Evolutionary conservation across 2,797 vertebrate genomes (phyloP).

Genomic region (Spheniscus humboldti): DNA sequence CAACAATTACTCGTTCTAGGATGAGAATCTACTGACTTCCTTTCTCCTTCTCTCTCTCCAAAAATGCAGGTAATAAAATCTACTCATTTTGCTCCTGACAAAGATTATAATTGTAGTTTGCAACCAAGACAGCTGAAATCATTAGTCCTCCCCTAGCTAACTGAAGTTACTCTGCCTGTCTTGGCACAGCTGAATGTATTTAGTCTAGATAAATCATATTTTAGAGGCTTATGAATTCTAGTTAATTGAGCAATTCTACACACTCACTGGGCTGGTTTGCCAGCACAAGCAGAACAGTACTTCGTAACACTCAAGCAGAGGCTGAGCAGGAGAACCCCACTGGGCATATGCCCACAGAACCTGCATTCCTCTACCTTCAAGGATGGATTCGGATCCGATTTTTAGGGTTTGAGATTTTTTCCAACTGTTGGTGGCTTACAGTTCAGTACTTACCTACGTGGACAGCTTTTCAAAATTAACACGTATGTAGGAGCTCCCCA

Average conservation of each 20-base stretch:
- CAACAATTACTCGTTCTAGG: background rate
- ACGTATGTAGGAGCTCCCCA: background rate
- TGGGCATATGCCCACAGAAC: background rate
- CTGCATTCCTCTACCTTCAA: background rate
- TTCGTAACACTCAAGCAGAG: background rate
- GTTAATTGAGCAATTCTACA: background rate
- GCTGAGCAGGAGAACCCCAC: background rate
- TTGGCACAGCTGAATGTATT: background rate
- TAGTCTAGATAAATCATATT: slow-evolving; percentile 9
- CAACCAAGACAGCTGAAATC: slow-evolving; percentile 7
- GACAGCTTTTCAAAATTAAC: background rate
- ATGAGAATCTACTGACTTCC: background rate
- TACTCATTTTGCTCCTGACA: background rate
- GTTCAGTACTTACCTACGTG: background rate
- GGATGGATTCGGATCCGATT: background rate
- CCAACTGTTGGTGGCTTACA: background rate
- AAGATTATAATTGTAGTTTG: background rate
- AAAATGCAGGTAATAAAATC: background rate
- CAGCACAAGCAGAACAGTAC: background rate
- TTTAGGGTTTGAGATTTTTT: background rate
- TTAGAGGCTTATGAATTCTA: background rate
- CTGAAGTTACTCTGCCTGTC: background rate
- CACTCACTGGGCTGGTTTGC: background rate
- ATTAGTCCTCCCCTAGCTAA: background rate
- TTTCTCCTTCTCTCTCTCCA: background rate